Percentiles rank a stretch among this genome's conserved stretches.
Evolutionary conservation across 2,113 vertebrate genomes (phyloP).

Genomic region (Anarrhichthys ocellatus): DNA sequence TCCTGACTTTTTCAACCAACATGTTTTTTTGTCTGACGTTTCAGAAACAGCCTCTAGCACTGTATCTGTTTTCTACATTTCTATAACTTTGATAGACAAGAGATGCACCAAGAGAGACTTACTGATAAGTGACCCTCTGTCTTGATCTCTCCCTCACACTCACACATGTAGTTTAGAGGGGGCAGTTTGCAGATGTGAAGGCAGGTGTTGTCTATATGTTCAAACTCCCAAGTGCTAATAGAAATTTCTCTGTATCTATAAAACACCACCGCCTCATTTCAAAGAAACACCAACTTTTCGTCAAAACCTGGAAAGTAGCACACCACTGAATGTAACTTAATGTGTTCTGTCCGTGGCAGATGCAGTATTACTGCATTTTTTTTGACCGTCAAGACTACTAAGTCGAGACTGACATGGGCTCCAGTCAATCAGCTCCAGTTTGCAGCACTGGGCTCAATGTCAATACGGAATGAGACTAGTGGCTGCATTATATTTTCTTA

Average conservation of each 20-base stretch:
- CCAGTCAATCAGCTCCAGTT: neutral
- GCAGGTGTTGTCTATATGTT: neutral
- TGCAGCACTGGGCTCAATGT: too few species aligned
- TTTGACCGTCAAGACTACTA: neutral
- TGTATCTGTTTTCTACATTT: neutral
- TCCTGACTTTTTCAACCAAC: neutral
- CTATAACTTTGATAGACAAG: conserved; percentile 3
- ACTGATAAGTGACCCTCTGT: neutral
- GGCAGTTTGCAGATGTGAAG: conserved; percentile 1
- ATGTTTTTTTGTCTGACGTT: neutral
- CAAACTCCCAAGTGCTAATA: neutral
- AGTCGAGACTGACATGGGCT: too few species aligned
- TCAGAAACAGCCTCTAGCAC: neutral
- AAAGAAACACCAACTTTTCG: neutral
- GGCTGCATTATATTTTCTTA: neutral
- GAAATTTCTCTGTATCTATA: neutral
- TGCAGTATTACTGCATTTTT: neutral
- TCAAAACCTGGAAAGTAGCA: neutral
- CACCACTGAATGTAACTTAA: neutral
- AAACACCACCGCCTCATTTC: conserved; percentile 1
- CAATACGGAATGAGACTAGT: too few species aligned
- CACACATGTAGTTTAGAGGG: neutral
- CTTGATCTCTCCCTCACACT: neutral
- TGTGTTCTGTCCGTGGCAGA: neutral
- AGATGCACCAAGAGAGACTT: neutral